These are phyloP conservation scores for Hyles vespertilio DNA, from an alignment of 1,140 invertebrate genomes.

Conservation along the genomic window DNA sequence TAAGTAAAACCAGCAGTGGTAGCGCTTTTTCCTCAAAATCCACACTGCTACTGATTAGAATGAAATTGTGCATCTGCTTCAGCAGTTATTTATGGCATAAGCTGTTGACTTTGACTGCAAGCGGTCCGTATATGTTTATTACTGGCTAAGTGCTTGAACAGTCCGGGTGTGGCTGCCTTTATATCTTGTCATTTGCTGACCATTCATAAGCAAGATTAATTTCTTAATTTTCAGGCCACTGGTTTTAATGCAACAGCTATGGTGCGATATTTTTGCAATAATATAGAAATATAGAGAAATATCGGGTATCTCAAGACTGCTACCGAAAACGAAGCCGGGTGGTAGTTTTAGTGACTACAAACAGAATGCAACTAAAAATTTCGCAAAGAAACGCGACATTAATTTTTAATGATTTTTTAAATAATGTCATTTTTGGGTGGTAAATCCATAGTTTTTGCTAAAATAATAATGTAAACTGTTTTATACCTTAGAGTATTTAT, in stretches of 20 bases:
- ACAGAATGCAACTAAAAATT: no score
- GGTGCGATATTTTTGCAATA: constrained; percentile 12
- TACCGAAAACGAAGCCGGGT: no score
- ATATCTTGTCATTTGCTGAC: no score
- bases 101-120: constrained; percentile 2
- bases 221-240: constrained; percentile 23
- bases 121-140: constrained; percentile 1
- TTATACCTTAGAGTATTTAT: no score
- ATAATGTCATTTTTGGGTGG: no score
- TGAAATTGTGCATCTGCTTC: constrained; percentile 3
- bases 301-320: no score
- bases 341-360: no score
- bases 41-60: constrained; percentile 6
- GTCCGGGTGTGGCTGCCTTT: neutral
- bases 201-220: neutral
- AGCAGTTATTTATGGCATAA: constrained; percentile 3
- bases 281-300: neutral
- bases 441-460: no score
- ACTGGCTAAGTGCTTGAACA: neutral
- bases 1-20: constrained; percentile 10
- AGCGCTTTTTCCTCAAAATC: constrained; percentile 14
- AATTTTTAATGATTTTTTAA: no score
- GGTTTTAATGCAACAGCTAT: constrained; percentile 27
- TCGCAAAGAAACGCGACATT: no score
- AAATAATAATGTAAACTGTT: no score